A percentile compares a stretch with the other conserved stretches of the same genome.
phyloP scores from a whole-genome alignment of 1,140 invertebrate species.

The Drosophila virilis region DNA sequence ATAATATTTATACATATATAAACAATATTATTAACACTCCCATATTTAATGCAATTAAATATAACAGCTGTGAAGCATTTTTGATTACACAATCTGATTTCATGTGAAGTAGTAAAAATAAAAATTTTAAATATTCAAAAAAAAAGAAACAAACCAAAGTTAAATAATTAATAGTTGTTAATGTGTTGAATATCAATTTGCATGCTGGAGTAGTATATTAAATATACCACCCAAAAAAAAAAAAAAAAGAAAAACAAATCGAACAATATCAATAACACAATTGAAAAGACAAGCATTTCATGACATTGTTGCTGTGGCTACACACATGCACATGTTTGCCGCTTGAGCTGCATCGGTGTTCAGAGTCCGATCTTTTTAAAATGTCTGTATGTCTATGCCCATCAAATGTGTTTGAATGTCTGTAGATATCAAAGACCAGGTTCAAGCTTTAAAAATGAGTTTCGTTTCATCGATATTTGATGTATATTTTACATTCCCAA shows the following conservation, averaged over 20 bases:
- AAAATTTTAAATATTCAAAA: not conserved
- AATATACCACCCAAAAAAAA: conserved; percentile 9
- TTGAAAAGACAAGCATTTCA: not conserved
- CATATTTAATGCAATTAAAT: conserved; percentile 15
- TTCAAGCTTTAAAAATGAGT: too few relatives aligned
- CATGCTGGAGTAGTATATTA: conserved; percentile 7
- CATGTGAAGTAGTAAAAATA: not conserved
- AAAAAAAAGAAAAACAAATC: not conserved
- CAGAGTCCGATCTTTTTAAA: too few relatives aligned
- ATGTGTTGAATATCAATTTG: conserved; percentile 17
- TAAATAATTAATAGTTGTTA: not conserved
- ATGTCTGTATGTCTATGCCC: too few relatives aligned
- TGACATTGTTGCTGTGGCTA: too few relatives aligned
- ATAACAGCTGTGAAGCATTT: conserved; percentile 24
- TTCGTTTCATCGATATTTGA: too few relatives aligned
- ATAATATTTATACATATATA: conserved; percentile 8
- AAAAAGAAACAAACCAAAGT: not conserved
- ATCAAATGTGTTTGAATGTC: too few relatives aligned
- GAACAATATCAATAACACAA: not conserved
- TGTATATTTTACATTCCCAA: too few relatives aligned
- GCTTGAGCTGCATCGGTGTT: too few relatives aligned
- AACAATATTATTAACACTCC: conserved; percentile 8
- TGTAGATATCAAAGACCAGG: too few relatives aligned
- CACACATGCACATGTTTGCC: too few relatives aligned
- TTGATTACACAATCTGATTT: not conserved